A percentile compares a stretch with the other conserved stretches of the same genome.
phyloP scores from a whole-genome alignment of 2,797 vertebrate species.

The Crocidura indochinensis region DNA sequence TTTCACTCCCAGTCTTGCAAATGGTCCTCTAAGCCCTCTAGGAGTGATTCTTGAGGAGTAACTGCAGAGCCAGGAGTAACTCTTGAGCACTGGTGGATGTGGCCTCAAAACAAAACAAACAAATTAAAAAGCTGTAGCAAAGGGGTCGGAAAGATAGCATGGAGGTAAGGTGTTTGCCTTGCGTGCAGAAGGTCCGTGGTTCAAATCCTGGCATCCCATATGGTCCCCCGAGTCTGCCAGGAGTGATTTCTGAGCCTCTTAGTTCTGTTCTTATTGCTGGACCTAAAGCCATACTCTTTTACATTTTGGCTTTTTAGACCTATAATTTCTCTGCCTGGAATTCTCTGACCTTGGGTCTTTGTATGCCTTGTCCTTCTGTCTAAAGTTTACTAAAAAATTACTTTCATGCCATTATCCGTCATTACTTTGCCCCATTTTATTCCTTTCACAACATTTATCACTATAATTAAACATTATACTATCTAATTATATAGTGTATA shows the following conservation, averaged over 20 bases:
- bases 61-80: too few species aligned
- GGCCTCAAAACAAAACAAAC: too few species aligned
- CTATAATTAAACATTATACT: conserved; percentile 19
- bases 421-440: not conserved
- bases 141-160: too few species aligned
- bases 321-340: not conserved
- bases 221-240: too few species aligned
- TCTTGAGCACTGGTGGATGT: too few species aligned
- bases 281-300: not conserved
- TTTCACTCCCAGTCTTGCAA: too few species aligned
- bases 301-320: conserved; percentile 6
- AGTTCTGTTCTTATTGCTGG: conserved; percentile 3
- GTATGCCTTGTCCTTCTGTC: conserved; percentile 39
- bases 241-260: not conserved
- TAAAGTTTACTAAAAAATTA: conserved; percentile 34
- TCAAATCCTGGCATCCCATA: too few species aligned
- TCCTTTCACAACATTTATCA: conserved; percentile 18
- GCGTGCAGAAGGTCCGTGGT: too few species aligned
- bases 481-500: not conserved
- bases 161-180: too few species aligned
- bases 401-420: not conserved
- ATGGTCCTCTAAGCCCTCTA: too few species aligned
- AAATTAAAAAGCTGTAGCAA: too few species aligned
- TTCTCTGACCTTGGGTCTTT: not conserved
- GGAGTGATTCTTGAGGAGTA: too few species aligned